Conservation (phyloP, 1,140 invertebrate genomes). For the Asbolus verrucosus region DNA sequence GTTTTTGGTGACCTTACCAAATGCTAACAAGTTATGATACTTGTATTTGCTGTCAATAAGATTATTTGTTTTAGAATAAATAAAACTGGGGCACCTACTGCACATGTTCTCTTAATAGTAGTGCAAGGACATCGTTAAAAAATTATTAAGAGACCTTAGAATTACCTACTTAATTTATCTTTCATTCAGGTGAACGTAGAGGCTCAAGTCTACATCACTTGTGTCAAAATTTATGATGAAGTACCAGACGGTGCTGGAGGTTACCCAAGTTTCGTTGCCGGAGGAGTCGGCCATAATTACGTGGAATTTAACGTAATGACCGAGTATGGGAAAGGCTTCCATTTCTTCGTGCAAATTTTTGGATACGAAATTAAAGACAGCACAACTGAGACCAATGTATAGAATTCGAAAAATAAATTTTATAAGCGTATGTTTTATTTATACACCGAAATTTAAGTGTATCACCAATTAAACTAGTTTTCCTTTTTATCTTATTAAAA, state of each 20-base stretch:
- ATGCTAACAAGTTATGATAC: conserved; percentile 20
- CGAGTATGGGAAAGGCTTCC: conserved; percentile 59
- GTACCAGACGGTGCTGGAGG: conserved; percentile 54
- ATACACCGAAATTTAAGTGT: background rate
- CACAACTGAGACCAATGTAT: conserved; percentile 7
- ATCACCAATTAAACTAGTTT: conserved; percentile 16
- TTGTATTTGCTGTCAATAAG: conserved; percentile 9
- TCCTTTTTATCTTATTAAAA: conserved; percentile 17
- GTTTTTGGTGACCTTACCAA: conserved; percentile 28
- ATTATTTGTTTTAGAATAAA: conserved; percentile 2
- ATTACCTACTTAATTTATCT: too few species aligned
- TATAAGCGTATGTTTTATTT: background rate
- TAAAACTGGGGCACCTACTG: background rate
- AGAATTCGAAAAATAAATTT: conserved; percentile 21
- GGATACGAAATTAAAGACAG: conserved; percentile 47
- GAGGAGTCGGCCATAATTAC: conserved; percentile 61
- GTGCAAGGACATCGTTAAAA: background rate
- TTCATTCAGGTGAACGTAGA: conserved; percentile 58
- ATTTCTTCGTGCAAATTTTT: conserved; percentile 60
- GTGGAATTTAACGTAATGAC: conserved; percentile 59
- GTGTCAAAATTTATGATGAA: conserved; percentile 60
- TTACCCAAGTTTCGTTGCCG: conserved; percentile 55
- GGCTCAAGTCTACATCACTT: conserved; percentile 57
- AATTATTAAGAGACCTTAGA: too few species aligned
- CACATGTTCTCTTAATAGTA: background rate